A percentile compares a stretch with the other conserved stretches of the same genome.
Conservation (phyloP, 2,797 vertebrate genomes). For the Acanthornis magna region DNA sequence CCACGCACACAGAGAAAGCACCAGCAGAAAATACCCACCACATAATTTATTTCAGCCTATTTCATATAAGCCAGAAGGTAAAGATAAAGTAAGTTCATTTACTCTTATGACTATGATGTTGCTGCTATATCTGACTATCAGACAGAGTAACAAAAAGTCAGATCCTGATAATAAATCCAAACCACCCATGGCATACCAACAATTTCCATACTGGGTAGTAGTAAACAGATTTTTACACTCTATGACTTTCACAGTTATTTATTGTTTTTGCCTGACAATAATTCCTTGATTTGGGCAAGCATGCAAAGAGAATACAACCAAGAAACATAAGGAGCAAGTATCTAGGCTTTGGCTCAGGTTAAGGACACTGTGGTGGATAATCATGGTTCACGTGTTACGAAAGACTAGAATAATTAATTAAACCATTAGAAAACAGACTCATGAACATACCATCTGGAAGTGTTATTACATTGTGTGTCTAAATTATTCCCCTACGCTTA, state of each 20-base stretch:
- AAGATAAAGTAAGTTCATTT: neutral
- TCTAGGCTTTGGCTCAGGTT: neutral
- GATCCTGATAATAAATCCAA: neutral
- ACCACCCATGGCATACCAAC: neutral
- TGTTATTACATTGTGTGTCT: neutral
- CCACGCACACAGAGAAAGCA: neutral
- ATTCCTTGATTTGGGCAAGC: neutral
- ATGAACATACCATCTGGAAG: slow-evolving; percentile 12
- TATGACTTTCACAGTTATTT: neutral
- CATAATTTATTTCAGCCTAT: neutral
- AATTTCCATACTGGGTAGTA: neutral
- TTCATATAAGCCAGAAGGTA: neutral
- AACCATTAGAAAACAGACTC: neutral
- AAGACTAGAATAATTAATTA: slow-evolving; percentile 27
- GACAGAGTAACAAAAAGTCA: neutral
- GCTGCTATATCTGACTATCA: neutral
- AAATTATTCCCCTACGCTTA: neutral
- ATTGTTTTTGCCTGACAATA: neutral
- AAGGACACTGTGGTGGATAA: neutral
- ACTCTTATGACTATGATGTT: neutral
- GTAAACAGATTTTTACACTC: neutral
- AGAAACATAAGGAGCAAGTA: neutral
- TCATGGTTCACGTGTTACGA: neutral
- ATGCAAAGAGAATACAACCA: neutral
- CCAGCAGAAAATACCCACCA: neutral